Percentiles rank a stretch among this genome's conserved stretches.
These are phyloP conservation scores for Crepidodera aurea DNA, from an alignment of 2,888 invertebrate species.

Conservation along the genomic window DNA sequence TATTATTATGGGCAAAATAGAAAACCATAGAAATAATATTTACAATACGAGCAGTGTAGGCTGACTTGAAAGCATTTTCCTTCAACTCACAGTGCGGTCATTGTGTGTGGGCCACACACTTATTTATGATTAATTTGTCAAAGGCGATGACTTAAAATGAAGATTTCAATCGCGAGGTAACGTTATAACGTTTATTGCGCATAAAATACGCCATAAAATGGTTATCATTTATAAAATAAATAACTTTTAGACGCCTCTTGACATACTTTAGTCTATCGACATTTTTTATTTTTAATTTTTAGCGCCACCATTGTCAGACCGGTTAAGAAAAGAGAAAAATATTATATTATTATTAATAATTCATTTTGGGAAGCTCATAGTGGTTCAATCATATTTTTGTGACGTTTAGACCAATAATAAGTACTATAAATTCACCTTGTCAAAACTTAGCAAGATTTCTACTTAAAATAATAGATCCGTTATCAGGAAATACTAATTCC, in stretches of 20 bases:
- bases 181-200: constrained; percentile 21
- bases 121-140: constrained; percentile 30
- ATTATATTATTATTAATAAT: too few relatives aligned
- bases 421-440: too few relatives aligned
- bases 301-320: constrained; percentile 2
- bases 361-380: too few relatives aligned
- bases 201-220: constrained; percentile 26
- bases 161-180: constrained; percentile 25
- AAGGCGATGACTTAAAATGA: constrained; percentile 25
- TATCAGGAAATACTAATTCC: too few relatives aligned
- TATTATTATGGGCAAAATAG: not conserved
- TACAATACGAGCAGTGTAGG: constrained; percentile 5
- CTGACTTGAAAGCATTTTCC: not conserved
- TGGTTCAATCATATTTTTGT: too few relatives aligned
- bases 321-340: not conserved
- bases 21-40: constrained; percentile 4
- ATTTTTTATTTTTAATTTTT: constrained; percentile 2
- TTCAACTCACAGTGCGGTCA: constrained; percentile 10
- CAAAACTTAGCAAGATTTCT: too few relatives aligned
- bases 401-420: too few relatives aligned
- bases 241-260: constrained; percentile 22
- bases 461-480: too few relatives aligned
- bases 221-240: constrained; percentile 25
- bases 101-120: constrained; percentile 21
- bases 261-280: constrained; percentile 7